These are phyloP conservation scores for Araneus ventricosus DNA, from an alignment of 1,140 invertebrate genomes.

Conservation along the genomic window DNA sequence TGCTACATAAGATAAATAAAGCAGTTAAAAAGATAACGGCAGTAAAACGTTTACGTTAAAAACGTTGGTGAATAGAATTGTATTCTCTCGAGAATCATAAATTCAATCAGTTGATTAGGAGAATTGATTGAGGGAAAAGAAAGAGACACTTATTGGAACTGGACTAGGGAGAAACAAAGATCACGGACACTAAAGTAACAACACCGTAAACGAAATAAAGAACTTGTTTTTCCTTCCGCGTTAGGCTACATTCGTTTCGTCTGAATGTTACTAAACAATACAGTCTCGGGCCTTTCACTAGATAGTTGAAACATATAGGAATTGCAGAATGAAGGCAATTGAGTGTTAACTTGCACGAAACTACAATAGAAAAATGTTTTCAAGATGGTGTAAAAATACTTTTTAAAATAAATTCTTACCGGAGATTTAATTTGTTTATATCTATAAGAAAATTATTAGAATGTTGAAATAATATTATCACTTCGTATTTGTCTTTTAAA, in stretches of 20 bases:
- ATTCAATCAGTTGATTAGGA: slow-evolving; percentile 52
- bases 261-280: background rate
- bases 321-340: too few species aligned
- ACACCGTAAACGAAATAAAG: background rate
- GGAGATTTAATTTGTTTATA: too few species aligned
- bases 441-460: too few species aligned
- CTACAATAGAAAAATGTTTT: too few species aligned
- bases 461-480: too few species aligned
- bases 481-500: too few species aligned
- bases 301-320: background rate
- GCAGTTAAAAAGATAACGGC: background rate
- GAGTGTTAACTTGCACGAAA: too few species aligned
- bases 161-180: background rate
- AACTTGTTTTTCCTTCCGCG: background rate
- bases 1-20: too few species aligned
- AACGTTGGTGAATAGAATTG: background rate
- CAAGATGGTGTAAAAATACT: too few species aligned
- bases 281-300: background rate
- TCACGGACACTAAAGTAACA: slow-evolving; percentile 39
- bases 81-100: slow-evolving; percentile 21
- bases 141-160: slow-evolving; percentile 30
- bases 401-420: too few species aligned
- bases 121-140: slow-evolving; percentile 39
- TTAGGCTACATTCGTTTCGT: background rate
- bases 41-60: slow-evolving; percentile 13